Base-by-base conservation (phyloP, 2,797 vertebrate species). In the Rhinatrema bivittatum region DNA sequence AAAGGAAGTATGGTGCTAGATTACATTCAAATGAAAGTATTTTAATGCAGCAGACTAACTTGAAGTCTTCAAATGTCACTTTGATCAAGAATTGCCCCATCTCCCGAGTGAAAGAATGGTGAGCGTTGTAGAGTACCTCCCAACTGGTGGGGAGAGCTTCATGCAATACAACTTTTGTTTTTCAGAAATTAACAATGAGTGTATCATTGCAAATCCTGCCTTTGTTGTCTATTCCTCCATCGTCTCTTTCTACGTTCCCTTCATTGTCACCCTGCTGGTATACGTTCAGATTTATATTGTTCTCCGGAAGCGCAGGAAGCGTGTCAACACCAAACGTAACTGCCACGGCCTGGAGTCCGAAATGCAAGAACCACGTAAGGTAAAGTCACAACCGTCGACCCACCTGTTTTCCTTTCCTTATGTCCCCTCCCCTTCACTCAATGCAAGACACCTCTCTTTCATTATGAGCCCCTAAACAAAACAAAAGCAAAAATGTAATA, bases 171-270 rank as follows among this genome's bases (percentile, higher is more conserved):
- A n/a, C n/a, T n/a, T 66, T 25, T 19, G 39, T 48, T 32, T 70
- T 72, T n/a, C 84, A 98, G 96, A 87, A 2, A n/a, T n/a, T n/a
- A 90, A 91, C 53, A 92, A 91, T 1, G 90, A 94, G 54, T 99
- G 96, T 72, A 83, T 93, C 74, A 94, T 99, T 13, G 91, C 87
- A 74, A 97, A 99, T 40, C 96, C 96, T 0, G 91, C 91, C 65
- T 99, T 99, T 32, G 96, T 98, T 60, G 91, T 99, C 33, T 98
- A 99, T 77, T 99, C 94, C 22, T 99, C 96, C 53, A 88, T 99
- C 4, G 93, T 97, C 57, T 98, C 96, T 70, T 99, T 99, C 88
- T 99, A 98, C 20, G 92, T 91, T n/a, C 94, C 95, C 74, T 99
- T 99, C 81, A 97, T 97, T 40, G 91, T 99, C 60, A 99, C 96